phyloP scores from a whole-genome alignment of 2,797 vertebrate genomes.

The Stomatorhinus walkeri region DNA sequence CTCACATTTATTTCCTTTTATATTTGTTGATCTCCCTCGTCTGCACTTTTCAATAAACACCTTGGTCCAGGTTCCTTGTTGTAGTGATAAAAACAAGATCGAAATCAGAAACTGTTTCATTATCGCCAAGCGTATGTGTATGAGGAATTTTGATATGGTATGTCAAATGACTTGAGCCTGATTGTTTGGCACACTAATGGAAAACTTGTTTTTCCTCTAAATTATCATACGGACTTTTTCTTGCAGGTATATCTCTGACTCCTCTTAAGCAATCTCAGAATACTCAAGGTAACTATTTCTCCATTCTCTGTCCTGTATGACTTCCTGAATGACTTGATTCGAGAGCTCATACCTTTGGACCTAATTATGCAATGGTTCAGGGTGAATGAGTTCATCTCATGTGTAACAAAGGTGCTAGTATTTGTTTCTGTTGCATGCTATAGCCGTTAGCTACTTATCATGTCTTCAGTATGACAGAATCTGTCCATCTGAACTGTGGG shows the following conservation, averaged over 20 bases:
- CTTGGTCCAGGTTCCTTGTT: background rate
- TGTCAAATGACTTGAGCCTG: background rate
- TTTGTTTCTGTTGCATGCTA: background rate
- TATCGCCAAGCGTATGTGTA: background rate
- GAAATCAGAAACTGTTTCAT: background rate
- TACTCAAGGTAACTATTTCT: background rate
- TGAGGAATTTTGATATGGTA: background rate
- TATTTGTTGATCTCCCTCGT: background rate
- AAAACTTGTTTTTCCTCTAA: background rate
- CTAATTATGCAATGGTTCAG: background rate
- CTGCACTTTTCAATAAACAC: background rate
- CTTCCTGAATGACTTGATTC: background rate
- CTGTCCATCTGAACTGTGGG: slow-evolving; percentile 1
- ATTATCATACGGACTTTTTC: background rate
- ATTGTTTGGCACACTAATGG: background rate
- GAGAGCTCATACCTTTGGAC: background rate
- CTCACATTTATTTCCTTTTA: background rate
- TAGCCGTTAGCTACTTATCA: slow-evolving; percentile 4
- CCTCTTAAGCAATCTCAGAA: slow-evolving; percentile 17
- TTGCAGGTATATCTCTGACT: slow-evolving; percentile 18
- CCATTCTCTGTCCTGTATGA: background rate
- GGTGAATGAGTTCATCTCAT: background rate
- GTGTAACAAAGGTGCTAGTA: background rate
- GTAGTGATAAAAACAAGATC: background rate
- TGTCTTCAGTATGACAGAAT: slow-evolving; percentile 6